Conservation (phyloP, 2,113 vertebrate species). For the Argyrosomus japonicus region DNA sequence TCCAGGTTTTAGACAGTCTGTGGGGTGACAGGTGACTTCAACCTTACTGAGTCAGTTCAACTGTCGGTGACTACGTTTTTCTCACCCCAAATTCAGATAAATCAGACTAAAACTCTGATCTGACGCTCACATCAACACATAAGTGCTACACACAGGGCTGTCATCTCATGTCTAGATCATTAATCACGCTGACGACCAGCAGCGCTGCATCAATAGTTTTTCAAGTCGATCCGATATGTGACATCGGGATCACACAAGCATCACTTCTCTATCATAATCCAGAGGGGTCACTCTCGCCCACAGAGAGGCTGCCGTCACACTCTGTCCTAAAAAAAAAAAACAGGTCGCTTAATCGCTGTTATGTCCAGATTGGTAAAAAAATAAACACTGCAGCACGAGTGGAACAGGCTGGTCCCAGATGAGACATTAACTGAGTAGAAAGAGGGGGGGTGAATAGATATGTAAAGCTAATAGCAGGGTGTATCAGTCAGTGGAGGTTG, state of each 20-base stretch:
- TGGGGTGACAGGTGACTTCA: too few species aligned
- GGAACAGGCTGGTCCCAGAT: constrained; percentile 44
- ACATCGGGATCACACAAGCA: constrained; percentile 38
- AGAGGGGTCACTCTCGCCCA: constrained; percentile 21
- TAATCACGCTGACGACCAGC: constrained; percentile 46
- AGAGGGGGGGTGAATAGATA: neutral
- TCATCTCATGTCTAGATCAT: constrained; percentile 41
- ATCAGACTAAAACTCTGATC: neutral
- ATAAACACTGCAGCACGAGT: constrained; percentile 41
- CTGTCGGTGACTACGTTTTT: neutral
- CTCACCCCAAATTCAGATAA: constrained; percentile 5
- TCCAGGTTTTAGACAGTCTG: too few species aligned
- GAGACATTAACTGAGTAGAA: constrained; percentile 24
- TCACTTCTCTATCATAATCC: constrained; percentile 36
- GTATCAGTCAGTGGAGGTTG: constrained; percentile 72
- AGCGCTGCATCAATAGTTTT: constrained; percentile 24
- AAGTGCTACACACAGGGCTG: constrained; percentile 46
- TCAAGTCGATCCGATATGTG: constrained; percentile 60
- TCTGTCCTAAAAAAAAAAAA: constrained; percentile 13
- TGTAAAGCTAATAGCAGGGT: constrained; percentile 71
- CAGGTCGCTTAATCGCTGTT: constrained; percentile 13
- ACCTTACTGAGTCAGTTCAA: neutral
- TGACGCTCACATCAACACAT: constrained; percentile 25
- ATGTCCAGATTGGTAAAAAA: constrained; percentile 45
- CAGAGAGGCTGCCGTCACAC: neutral